Conservation (phyloP, 2,888 invertebrate species). For the Trachelus troglodyta region DNA sequence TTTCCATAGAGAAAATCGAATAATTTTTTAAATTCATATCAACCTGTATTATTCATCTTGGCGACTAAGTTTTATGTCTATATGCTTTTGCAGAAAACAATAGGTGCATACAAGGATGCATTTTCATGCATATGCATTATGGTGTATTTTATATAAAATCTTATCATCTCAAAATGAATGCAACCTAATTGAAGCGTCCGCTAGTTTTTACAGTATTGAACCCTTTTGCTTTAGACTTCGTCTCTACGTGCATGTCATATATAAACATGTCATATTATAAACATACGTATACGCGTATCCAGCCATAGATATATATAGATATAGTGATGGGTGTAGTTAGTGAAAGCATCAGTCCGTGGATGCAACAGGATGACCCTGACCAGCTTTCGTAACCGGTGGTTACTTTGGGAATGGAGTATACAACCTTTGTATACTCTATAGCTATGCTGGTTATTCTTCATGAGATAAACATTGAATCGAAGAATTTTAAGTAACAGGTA, state of each 20-base stretch:
- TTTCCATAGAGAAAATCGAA: not conserved
- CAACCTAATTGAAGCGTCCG: not conserved
- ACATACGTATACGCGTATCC: not conserved
- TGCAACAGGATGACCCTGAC: slow-evolving; percentile 60
- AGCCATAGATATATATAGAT: slow-evolving; percentile 2
- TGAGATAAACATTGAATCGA: not conserved
- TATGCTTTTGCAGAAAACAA: not conserved
- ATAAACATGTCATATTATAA: not conserved
- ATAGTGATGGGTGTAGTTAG: slow-evolving; percentile 29
- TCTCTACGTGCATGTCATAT: not conserved
- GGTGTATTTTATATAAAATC: not conserved
- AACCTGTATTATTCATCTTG: not conserved
- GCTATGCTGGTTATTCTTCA: not conserved
- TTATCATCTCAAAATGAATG: not conserved
- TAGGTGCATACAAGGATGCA: not conserved
- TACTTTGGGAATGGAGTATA: not conserved
- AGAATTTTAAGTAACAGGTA: not conserved
- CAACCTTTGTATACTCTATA: not conserved
- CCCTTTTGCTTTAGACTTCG: not conserved
- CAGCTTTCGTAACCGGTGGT: slow-evolving; percentile 51
- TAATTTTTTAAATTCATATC: not conserved
- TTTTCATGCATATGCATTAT: not conserved
- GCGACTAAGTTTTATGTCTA: not conserved
- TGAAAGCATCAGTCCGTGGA: slow-evolving; percentile 46
- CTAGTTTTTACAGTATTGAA: not conserved